Evolutionary conservation across 2,797 vertebrate species (phyloP).

Genomic region (Danio aesculapii): DNA sequence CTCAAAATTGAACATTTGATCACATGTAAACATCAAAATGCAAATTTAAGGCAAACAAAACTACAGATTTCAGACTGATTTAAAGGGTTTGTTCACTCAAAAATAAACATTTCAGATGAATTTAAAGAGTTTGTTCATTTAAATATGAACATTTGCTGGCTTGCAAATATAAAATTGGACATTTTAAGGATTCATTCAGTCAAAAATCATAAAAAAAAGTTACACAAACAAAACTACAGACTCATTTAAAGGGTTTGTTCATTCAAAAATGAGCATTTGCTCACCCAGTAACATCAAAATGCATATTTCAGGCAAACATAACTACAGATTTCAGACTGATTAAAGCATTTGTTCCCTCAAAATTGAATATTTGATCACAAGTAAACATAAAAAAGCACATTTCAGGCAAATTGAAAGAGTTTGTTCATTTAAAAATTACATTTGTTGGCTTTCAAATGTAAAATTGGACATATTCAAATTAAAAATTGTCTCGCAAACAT

Average conservation of each 20-base stretch:
- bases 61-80: too few relatives aligned
- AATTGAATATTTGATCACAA: not conserved
- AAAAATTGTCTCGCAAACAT: too few relatives aligned
- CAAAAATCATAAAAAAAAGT: too few relatives aligned
- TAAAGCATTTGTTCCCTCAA: not conserved
- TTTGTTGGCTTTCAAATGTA: not conserved
- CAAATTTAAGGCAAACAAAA: not conserved
- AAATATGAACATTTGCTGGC: slow-evolving; percentile 48
- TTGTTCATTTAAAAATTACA: slow-evolving; percentile 44
- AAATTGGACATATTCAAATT: slow-evolving; percentile 60
- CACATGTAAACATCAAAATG: not conserved
- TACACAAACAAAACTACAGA: slow-evolving; percentile 37
- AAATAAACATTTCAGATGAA: slow-evolving; percentile 45
- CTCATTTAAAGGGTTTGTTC: not conserved
- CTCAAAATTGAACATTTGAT: not conserved
- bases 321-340: not conserved
- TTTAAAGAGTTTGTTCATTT: not conserved
- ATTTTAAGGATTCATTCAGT: slow-evolving; percentile 15
- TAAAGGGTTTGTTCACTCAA: not conserved
- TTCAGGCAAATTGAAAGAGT: not conserved
- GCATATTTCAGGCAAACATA: slow-evolving; percentile 58
- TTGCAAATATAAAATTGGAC: slow-evolving; percentile 55
- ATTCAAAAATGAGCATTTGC: not conserved
- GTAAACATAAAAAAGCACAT: not conserved
- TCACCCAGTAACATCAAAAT: slow-evolving; percentile 37